A percentile compares a stretch with the other conserved stretches of the same genome.
These are phyloP conservation scores for Amorpha juglandis DNA, from an alignment of 2,888 invertebrate species.

Conservation along the genomic window DNA sequence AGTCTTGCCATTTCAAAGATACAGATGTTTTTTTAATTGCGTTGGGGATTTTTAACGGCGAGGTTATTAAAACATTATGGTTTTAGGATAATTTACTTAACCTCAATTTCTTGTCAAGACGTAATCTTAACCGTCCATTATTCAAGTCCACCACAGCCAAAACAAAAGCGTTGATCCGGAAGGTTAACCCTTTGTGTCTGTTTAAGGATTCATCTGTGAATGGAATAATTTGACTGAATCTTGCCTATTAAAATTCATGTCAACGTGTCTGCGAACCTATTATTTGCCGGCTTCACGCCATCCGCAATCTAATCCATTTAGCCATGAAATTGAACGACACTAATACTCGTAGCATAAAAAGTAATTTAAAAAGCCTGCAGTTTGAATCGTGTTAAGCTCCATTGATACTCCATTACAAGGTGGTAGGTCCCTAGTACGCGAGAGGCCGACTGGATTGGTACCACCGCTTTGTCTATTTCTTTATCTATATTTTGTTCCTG, in stretches of 20 bases:
- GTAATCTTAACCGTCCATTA: constrained; percentile 6
- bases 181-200: constrained; percentile 56
- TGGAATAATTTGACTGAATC: constrained; percentile 59
- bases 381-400: constrained; percentile 1
- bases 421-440: too few species aligned
- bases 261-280: constrained; percentile 54
- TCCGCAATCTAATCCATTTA: constrained; percentile 41
- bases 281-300: constrained; percentile 54
- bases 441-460: too few species aligned
- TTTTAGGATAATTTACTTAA: neutral
- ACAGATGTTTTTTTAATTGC: too few species aligned
- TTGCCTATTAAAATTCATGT: constrained; percentile 63
- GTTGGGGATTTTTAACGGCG: too few species aligned
- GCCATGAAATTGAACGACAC: constrained; percentile 25
- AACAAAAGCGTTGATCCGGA: constrained; percentile 55
- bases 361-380: neutral
- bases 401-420: too few species aligned
- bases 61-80: too few species aligned
- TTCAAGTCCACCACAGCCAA: constrained; percentile 34
- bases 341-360: neutral
- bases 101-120: constrained; percentile 1
- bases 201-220: constrained; percentile 56
- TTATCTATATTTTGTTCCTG: too few species aligned
- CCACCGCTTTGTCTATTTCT: too few species aligned
- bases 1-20: too few species aligned